Evolutionary conservation across 2,888 invertebrate genomes (phyloP).

Genomic region (Synergus itoensis): DNA sequence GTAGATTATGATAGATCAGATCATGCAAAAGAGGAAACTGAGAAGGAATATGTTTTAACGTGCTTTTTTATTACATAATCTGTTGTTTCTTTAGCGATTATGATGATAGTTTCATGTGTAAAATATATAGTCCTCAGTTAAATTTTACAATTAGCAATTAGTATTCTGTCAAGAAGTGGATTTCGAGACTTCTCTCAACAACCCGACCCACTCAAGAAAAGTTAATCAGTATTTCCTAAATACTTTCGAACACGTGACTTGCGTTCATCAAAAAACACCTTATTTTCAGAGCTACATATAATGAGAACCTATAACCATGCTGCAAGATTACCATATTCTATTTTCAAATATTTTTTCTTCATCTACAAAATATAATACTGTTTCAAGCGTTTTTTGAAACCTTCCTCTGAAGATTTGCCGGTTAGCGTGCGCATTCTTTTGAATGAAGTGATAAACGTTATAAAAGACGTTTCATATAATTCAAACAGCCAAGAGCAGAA

Average conservation of each 20-base stretch:
- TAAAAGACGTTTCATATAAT: not conserved
- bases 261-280: constrained; percentile 1
- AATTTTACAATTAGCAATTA: not conserved
- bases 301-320: not conserved
- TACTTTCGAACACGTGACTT: not conserved
- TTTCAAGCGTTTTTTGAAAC: not conserved
- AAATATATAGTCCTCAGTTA: constrained; percentile 3
- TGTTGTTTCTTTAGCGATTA: constrained; percentile 13
- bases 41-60: constrained; percentile 9
- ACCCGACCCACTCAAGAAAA: not conserved
- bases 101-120: not conserved
- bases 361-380: not conserved
- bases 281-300: not conserved
- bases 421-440: constrained; percentile 4
- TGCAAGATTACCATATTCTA: not conserved
- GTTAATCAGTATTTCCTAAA: no score
- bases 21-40: not conserved
- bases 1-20: constrained; percentile 29
- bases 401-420: not conserved
- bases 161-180: not conserved
- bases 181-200: not conserved
- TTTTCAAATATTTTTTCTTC: not conserved
- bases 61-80: constrained; percentile 35
- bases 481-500: no score
- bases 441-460: not conserved